These are phyloP conservation scores for Calameuta pallipes DNA, from an alignment of 2,888 invertebrate species.

Conservation along the genomic window DNA sequence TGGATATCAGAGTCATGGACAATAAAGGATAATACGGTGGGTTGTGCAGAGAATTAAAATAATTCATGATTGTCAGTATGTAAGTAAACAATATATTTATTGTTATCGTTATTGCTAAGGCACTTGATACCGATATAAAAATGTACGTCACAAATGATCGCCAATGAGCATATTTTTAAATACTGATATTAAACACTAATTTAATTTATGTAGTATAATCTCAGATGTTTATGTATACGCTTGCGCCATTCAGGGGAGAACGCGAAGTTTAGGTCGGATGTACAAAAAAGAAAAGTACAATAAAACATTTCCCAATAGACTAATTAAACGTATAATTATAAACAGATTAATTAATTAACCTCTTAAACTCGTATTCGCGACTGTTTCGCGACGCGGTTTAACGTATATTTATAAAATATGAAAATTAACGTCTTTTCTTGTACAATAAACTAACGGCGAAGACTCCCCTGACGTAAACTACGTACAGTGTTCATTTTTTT, in stretches of 20 bases:
- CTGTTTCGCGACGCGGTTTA: no score
- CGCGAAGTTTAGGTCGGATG: no score
- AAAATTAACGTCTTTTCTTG: no score
- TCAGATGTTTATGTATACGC: constrained; percentile 43
- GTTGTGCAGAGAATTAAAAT: not conserved
- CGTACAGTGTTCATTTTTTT: constrained; percentile 24
- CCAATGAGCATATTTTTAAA: constrained; percentile 63
- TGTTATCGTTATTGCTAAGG: constrained; percentile 63
- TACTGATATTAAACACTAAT: constrained; percentile 64
- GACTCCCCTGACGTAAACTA: constrained; percentile 34
- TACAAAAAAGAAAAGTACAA: no score
- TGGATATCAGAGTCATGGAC: not conserved
- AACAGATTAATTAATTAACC: no score
- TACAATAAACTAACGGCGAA: no score
- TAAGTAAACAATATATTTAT: constrained; percentile 66
- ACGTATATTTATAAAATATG: no score
- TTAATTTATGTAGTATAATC: constrained; percentile 52
- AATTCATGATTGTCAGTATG: constrained; percentile 33
- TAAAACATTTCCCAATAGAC: no score
- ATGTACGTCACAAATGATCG: constrained; percentile 62
- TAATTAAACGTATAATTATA: no score
- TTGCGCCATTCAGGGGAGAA: constrained; percentile 32
- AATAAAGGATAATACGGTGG: not conserved
- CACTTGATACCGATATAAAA: constrained; percentile 65
- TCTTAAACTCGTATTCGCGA: no score